Evolutionary conservation across 2,797 vertebrate genomes (phyloP), one percentile per base, ranked within the genome.

Genomic region (Discoglossus pictus): DNA sequence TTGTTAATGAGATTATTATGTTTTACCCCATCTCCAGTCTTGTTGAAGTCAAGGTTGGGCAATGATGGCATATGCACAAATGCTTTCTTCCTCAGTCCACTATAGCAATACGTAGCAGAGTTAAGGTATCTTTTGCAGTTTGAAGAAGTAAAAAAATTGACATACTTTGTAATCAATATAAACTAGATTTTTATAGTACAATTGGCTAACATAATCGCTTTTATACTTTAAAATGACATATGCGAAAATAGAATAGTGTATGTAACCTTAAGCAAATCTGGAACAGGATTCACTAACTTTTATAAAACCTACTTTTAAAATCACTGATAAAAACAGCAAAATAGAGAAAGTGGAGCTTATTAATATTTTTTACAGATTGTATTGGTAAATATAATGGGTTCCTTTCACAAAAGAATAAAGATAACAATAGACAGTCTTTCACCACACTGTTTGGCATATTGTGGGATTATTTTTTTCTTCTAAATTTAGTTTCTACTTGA

Each of bases 41-140:
- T 97, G 77, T 93, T 93, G 68, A 99, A 87, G 73, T 98, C 95
- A 80, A 99, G 89, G 74, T 88, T 93, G 65, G 97, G 97, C 81
- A 99, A 89, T 70, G 94, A 94, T 24, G 97, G 97, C 93, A 96
- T 94, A 75, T 98, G 94, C 75, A 99, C 94, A 79, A 97, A 95
- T 9, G 93, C 91, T 81, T 96, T 98, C 88, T 99, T 99, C 76
- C 95, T 93, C 72, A 99, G 89, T 82, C 97, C 97, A 85, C 97
- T 99, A 76, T 99, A 99, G 90, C 97, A 99, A 84, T 99, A 99
- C 76, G 92, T 99, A 78, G 83, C 77, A 43, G 18, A 72, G 88
- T 99, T 94, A 99, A 98, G 94, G 86, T 59, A 5, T 31, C 17
- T 21, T 35, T 51, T 15, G 2, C 31, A 31, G 27, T 8, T 4